Conservation (phyloP, 1,140 invertebrate genomes). For the Trinorchestia longiramus region DNA sequence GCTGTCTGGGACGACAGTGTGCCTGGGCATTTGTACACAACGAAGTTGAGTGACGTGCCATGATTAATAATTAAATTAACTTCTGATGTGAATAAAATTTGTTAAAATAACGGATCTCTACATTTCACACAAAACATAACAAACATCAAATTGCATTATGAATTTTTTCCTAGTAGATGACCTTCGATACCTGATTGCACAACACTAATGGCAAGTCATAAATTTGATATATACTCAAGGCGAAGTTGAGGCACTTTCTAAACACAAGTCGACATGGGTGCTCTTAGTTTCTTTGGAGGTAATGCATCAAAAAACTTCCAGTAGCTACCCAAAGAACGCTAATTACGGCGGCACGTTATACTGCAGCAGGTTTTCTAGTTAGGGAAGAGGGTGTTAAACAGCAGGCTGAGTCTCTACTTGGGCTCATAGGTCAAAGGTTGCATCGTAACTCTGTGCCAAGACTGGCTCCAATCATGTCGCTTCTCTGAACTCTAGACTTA, state of each 20-base stretch:
- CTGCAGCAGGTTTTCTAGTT: slow-evolving; percentile 30
- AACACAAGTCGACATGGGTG: background rate
- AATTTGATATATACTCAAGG: background rate
- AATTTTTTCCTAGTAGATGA: background rate
- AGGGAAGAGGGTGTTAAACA: slow-evolving; percentile 31
- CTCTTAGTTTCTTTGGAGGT: background rate
- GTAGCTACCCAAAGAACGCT: slow-evolving; percentile 43
- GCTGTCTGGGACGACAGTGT: background rate
- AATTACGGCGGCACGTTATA: slow-evolving; percentile 9
- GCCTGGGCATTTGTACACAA: background rate
- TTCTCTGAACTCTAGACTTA: background rate
- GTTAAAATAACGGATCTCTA: background rate
- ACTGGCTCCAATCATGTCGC: background rate
- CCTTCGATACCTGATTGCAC: background rate
- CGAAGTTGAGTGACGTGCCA: background rate
- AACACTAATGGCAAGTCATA: background rate
- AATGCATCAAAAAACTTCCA: slow-evolving; percentile 8
- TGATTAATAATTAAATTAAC: background rate
- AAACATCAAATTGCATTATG: background rate
- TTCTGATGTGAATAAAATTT: background rate
- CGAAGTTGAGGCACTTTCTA: background rate
- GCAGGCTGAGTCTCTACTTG: slow-evolving; percentile 9
- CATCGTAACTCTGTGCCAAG: background rate
- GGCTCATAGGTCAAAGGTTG: background rate
- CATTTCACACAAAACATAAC: background rate